Percentiles rank a stretch among this genome's conserved stretches.
Evolutionary conservation across 2,797 vertebrate species (phyloP).

Genomic region (Pseudocheirus occidentalis): DNA sequence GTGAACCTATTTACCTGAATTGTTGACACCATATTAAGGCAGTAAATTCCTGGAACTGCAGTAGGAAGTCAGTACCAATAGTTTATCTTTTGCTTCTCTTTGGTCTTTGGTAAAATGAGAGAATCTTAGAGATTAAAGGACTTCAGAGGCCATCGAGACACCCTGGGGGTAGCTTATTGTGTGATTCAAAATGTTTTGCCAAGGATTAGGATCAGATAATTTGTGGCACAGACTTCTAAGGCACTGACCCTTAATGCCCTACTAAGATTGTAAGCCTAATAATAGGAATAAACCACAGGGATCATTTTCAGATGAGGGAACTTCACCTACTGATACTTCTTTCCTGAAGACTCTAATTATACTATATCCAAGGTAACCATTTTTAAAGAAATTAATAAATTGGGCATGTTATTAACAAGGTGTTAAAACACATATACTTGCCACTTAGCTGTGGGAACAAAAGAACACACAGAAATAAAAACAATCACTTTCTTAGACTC

Average conservation of each 20-base stretch:
- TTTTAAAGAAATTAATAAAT: background rate
- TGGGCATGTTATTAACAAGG: background rate
- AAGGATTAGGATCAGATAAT: background rate
- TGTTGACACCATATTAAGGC: background rate
- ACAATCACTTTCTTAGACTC: background rate
- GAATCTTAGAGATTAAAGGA: background rate
- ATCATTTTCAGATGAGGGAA: background rate
- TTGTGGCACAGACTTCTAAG: background rate
- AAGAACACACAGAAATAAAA: background rate
- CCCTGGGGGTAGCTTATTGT: background rate
- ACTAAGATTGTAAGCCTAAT: background rate
- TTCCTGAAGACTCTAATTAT: background rate
- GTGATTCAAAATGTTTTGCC: background rate
- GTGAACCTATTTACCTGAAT: background rate
- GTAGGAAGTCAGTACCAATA: background rate
- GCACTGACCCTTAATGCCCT: background rate
- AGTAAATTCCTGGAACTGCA: background rate
- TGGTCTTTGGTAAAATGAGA: background rate
- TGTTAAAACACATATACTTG: background rate
- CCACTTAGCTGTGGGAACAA: background rate
- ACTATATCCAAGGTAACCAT: background rate
- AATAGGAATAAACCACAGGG: background rate
- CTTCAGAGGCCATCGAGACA: background rate
- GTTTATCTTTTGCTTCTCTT: background rate
- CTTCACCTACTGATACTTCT: background rate